Conservation (phyloP, 2,797 vertebrate genomes). For the Prunella strophiata region DNA sequence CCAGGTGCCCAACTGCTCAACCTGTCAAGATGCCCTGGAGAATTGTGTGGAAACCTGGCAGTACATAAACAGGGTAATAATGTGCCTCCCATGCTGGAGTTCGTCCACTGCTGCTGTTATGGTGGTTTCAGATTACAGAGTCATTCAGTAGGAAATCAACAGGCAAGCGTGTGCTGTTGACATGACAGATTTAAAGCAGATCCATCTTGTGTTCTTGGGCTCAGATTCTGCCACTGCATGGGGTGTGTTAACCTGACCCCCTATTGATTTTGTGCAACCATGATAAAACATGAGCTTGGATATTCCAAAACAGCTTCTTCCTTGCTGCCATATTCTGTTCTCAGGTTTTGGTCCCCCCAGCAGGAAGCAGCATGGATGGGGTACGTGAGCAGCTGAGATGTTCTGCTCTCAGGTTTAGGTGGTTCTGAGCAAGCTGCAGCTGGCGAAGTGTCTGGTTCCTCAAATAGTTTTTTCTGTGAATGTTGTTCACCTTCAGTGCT, state of each 20-base stretch:
- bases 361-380: background rate
- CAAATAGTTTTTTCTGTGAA: background rate
- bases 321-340: background rate
- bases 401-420: background rate
- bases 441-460: background rate
- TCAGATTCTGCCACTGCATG: background rate
- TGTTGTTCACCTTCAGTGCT: background rate
- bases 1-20: background rate
- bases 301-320: background rate
- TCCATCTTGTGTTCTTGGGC: background rate
- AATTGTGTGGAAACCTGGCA: background rate
- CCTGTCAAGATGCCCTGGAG: background rate
- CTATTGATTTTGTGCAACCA: background rate
- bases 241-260: fast-evolving
- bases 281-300: background rate
- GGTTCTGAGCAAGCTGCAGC: background rate
- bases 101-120: background rate
- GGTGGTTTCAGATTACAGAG: slow-evolving; percentile 28
- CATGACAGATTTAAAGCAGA: slow-evolving; percentile 24
- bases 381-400: background rate
- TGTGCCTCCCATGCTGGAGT: background rate
- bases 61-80: background rate
- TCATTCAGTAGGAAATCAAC: slow-evolving; percentile 36
- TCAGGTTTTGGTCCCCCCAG: background rate
- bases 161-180: slow-evolving; percentile 31